Percentiles rank a stretch among this genome's conserved stretches.
phyloP scores from a whole-genome alignment of 2,888 invertebrate genomes.

The Creontiades dilutus region DNA sequence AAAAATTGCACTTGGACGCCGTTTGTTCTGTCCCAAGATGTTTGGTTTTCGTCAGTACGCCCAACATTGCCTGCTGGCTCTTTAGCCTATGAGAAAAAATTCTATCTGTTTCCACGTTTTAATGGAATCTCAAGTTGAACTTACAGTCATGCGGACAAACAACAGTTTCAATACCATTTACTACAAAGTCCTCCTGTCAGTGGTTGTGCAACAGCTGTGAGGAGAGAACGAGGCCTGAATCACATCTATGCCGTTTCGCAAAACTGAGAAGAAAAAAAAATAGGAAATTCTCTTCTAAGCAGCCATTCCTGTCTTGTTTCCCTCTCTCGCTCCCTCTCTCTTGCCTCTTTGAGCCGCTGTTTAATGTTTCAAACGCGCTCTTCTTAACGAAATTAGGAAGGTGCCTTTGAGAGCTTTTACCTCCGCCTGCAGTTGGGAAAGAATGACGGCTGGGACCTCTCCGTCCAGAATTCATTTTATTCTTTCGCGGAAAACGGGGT shows the following conservation, averaged over 20 bases:
- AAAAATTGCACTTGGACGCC: no score
- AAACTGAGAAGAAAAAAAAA: neutral
- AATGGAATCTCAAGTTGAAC: no score
- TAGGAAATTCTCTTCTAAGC: neutral
- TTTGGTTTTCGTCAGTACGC: no score
- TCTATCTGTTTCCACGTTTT: no score
- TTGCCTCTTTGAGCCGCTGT: conserved; percentile 26
- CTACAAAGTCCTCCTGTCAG: no score
- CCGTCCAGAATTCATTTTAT: conserved; percentile 31
- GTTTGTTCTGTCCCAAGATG: no score
- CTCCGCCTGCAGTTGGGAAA: neutral
- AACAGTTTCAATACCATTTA: no score
- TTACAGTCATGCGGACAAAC: no score
- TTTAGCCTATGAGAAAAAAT: no score
- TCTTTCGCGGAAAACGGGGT: neutral
- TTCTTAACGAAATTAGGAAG: conserved; percentile 38
- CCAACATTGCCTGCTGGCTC: no score
- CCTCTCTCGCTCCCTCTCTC: neutral
- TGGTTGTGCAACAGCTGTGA: no score
- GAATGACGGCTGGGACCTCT: neutral
- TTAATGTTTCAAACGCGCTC: conserved; percentile 39
- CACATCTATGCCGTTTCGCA: neutral
- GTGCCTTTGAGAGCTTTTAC: conserved; percentile 28
- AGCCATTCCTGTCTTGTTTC: conserved; percentile 5
- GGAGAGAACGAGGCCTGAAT: neutral